These are phyloP conservation scores for Melitaea athalia DNA, from an alignment of 2,888 invertebrate genomes.

Conservation along the genomic window DNA sequence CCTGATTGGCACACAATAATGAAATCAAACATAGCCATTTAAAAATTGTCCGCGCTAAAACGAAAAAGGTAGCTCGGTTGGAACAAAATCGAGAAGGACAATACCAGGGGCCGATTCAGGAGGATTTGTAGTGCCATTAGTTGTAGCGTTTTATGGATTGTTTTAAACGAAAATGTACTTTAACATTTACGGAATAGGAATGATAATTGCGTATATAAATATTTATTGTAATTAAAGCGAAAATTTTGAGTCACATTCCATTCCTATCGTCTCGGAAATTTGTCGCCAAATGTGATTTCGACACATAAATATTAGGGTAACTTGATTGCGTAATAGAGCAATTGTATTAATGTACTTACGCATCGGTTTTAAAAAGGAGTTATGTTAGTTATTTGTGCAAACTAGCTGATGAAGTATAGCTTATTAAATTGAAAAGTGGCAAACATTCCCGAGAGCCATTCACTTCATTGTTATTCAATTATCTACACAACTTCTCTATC, in stretches of 20 bases:
- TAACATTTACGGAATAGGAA: conserved; percentile 5
- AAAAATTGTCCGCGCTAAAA: conserved; percentile 79
- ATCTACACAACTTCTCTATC: no score
- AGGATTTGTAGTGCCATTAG: conserved; percentile 80
- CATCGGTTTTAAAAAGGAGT: neutral
- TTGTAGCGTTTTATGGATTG: conserved; percentile 34
- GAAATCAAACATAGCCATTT: conserved; percentile 81
- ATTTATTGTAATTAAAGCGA: conserved; percentile 57
- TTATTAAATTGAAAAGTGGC: no score
- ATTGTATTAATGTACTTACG: neutral
- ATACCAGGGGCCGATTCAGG: conserved; percentile 71
- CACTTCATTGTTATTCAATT: no score
- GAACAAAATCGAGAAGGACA: conserved; percentile 70
- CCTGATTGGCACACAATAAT: conserved; percentile 82
- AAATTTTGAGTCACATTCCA: conserved; percentile 60
- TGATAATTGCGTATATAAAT: neutral
- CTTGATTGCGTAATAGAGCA: neutral
- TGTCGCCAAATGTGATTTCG: conserved; percentile 31
- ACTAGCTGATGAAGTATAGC: no score
- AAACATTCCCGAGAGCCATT: no score
- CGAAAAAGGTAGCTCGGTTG: conserved; percentile 66
- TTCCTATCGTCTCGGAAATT: conserved; percentile 56
- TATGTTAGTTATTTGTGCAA: neutral
- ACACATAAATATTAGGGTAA: neutral
- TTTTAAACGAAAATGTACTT: conserved; percentile 3